Evolutionary conservation across 2,113 vertebrate species (phyloP).

Genomic region (Reinhardtius hippoglossoides): DNA sequence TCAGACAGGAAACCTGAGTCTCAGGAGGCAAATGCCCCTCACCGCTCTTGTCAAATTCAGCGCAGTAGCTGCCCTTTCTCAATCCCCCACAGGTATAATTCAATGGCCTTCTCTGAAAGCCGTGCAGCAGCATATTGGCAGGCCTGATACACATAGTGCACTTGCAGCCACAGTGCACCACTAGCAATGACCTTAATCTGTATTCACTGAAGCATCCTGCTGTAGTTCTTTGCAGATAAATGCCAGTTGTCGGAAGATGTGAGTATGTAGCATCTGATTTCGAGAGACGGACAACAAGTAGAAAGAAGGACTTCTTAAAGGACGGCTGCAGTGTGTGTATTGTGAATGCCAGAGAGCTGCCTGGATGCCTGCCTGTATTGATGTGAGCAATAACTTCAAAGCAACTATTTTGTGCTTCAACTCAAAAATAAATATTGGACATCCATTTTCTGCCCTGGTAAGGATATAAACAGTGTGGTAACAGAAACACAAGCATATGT

Average conservation of each 20-base stretch:
- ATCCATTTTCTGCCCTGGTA: background rate
- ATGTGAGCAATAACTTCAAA: background rate
- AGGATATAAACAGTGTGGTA: background rate
- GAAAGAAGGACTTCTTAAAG: background rate
- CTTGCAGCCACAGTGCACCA: conserved; percentile 8
- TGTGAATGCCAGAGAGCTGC: background rate
- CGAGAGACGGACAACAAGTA: conserved; percentile 3
- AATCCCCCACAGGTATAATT: conserved; percentile 46
- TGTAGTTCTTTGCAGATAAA: conserved; percentile 30
- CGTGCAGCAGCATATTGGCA: conserved; percentile 34
- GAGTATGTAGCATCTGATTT: background rate
- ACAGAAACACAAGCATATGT: no score
- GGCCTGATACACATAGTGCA: conserved; percentile 10
- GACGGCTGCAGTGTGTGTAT: background rate
- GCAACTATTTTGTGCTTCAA: background rate
- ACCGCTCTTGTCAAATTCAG: conserved; percentile 5
- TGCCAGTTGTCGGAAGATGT: conserved; percentile 22
- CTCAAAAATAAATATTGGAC: background rate
- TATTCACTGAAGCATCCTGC: conserved; percentile 18
- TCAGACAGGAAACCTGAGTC: conserved; percentile 1
- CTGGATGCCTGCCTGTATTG: background rate
- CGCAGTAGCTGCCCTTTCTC: conserved; percentile 25
- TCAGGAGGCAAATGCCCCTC: conserved; percentile 1
- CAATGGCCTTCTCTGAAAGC: conserved; percentile 45
- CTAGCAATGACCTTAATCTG: conserved; percentile 30